Percentiles rank a stretch among this genome's conserved stretches.
phyloP scores from a whole-genome alignment of 2,113 vertebrate species.

The Aphyosemion australe region DNA sequence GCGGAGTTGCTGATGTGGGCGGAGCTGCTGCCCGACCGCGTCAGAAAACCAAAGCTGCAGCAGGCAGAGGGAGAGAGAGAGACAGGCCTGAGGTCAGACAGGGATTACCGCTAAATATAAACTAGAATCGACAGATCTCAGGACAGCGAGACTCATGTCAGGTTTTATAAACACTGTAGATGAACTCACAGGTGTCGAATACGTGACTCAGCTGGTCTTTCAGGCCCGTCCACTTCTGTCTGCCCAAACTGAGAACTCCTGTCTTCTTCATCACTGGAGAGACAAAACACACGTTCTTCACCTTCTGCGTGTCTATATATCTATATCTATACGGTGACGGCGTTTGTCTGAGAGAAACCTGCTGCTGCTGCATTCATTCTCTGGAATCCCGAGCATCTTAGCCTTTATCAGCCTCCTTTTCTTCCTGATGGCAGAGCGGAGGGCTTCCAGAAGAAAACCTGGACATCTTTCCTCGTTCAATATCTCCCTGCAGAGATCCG shows the following conservation, averaged over 20 bases:
- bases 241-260: constrained; percentile 73
- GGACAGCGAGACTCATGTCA: not conserved
- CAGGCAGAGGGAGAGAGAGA: constrained; percentile 31
- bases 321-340: no score
- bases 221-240: constrained; percentile 69
- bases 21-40: constrained; percentile 69
- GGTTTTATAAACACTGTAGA: no score
- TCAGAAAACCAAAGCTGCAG: constrained; percentile 89
- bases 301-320: not conserved
- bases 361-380: constrained; percentile 82
- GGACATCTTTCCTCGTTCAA: constrained; percentile 88
- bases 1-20: constrained; percentile 64
- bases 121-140: constrained; percentile 16
- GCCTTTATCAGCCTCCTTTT: constrained; percentile 91
- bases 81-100: constrained; percentile 52
- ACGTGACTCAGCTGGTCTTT: constrained; percentile 84
- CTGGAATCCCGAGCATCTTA: constrained; percentile 91
- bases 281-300: not conserved
- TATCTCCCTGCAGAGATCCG: constrained; percentile 83
- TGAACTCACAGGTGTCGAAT: constrained; percentile 90
- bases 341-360: constrained; percentile 73
- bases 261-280: constrained; percentile 86
- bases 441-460: constrained; percentile 85
- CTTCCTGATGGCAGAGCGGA: constrained; percentile 87
- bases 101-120: constrained; percentile 72